Evolutionary conservation across 2,797 vertebrate species (phyloP), one percentile per base, ranked within the genome.

Genomic region (Pangasius mekongensis): DNA sequence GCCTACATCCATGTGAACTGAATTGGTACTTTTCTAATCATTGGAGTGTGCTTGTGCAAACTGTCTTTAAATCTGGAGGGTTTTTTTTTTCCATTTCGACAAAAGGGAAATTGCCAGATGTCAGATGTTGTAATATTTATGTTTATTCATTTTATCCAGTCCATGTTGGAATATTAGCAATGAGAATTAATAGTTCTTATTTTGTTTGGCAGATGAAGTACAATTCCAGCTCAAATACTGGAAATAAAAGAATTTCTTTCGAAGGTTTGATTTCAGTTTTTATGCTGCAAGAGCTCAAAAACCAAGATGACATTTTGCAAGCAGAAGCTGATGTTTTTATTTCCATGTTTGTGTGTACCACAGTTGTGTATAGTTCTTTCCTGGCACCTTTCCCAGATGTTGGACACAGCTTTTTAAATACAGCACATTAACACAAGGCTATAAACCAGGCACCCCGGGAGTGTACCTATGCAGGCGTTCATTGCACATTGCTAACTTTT

Each of bases 291-390:
- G 10, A 47, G 8, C n/a, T 77, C 22, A 64, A 30, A 27, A 60
- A 52, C 7, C 56, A 27, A 27, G 54, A 47, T 69, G 24, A 71
- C 60, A 56, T 62, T 58, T 74, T 84, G 71, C 43, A 67, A 77
- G 73, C 22, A 54, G 77, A 88, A 85, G 47, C 60, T 78, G 73
- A 13, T 69, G 49, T 67, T 85, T 84, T 82, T 74, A 33, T 73
- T 86, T 81, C 52, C 84, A 39, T 56, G 36, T 62, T 85, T 81
- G 52, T 81, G 76, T 86, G 52, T 64, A 56, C 8, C n/a, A 39
- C 76, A 7, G 30, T 43, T 85, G 73, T 78, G 27, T 85, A 80
- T 56, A 85, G 52, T 69, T 88, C 20, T 88, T 85, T 80, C 52
- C 62, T 58, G 49, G 39, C 62, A 4, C 20, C 18, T 58, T 85